Evolutionary conservation across 2,113 vertebrate genomes (phyloP), one percentile per base, ranked within the genome.

Genomic region (Heterocephalus glaber): DNA sequence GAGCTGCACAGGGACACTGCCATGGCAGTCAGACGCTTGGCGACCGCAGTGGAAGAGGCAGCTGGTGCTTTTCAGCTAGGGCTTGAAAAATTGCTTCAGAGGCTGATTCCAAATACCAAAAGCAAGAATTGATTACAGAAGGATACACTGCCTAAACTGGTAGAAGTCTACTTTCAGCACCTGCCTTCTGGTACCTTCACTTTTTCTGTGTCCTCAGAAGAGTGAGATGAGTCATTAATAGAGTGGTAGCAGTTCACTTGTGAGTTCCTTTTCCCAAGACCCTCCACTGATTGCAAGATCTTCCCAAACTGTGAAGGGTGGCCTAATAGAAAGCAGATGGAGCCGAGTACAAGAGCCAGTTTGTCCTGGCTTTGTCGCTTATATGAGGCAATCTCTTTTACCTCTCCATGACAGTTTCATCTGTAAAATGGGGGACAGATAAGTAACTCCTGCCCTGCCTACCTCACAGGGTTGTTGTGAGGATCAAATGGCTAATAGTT

Each of bases 401-500:
- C 88, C 90, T 96, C 81, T 86, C 33, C 41, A 54, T 2, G 66
- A 58, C 38, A 80, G 41, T 84, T 80, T 96, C 58, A 26, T 72
- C 86, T 93, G 87, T 96, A 76, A 80, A 65, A 68, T 83, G 92
- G 77, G 68, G 61, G 4, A 66, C 49, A 86, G 38, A n/a, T 93
- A 47, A 70, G 22, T 38, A 88, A 77, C n/a, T 86, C 76, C 60
- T 92, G 68, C 44, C 89, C 63, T 97, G 84, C 97, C 96, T 97
- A 97, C 97, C 97, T 97, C 97, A 98, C 97, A 98, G 97, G 97
- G 96, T 79, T 97, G 97, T 98, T 97, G 97, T 98, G 97, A 97
- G 96, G 97, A 68, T 90, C 92, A 70, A 11, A 44, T 63, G 68
- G 52, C 74, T 92, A 82, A 80, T 91, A 96, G 95, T 93, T 97